Conservation (phyloP, 2,888 invertebrate genomes). For the Ennomos quercinarius region DNA sequence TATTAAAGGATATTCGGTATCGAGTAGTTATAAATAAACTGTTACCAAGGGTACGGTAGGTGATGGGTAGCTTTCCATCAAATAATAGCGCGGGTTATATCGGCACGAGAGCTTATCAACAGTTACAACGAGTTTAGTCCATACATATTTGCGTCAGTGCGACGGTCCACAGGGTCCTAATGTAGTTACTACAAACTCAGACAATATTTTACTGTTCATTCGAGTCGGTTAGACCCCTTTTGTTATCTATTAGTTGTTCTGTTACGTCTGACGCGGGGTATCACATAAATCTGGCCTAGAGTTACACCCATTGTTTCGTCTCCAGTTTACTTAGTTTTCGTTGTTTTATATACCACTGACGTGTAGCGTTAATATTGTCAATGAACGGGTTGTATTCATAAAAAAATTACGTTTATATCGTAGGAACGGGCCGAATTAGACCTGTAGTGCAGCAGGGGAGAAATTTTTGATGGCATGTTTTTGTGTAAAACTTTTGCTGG, state of each 20-base stretch:
- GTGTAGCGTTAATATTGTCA: constrained; percentile 52
- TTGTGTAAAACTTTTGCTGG: constrained; percentile 70
- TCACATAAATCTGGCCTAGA: constrained; percentile 32
- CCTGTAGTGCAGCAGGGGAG: constrained; percentile 51
- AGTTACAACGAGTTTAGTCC: constrained; percentile 74
- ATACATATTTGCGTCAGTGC: constrained; percentile 61
- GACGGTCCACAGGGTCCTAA: constrained; percentile 80
- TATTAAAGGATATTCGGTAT: too few relatives aligned
- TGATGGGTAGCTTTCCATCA: too few relatives aligned
- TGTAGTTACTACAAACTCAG: constrained; percentile 59
- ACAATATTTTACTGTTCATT: constrained; percentile 59
- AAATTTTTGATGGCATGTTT: constrained; percentile 69
- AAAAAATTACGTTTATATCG: constrained; percentile 47
- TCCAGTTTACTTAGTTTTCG: constrained; percentile 58
- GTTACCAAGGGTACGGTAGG: too few relatives aligned
- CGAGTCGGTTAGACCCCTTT: constrained; percentile 33
- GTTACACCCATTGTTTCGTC: constrained; percentile 36
- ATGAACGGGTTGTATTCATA: constrained; percentile 56
- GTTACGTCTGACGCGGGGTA: constrained; percentile 54
- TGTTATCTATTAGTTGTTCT: constrained; percentile 27
- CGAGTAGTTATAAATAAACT: too few relatives aligned
- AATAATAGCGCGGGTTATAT: constrained; percentile 33
- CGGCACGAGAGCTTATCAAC: constrained; percentile 44
- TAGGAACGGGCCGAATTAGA: constrained; percentile 31
- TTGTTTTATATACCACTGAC: constrained; percentile 47